Evolutionary conservation across 1,140 invertebrate genomes (phyloP), one percentile per base, ranked within the genome.

Genomic region (Colletes latitarsis): DNA sequence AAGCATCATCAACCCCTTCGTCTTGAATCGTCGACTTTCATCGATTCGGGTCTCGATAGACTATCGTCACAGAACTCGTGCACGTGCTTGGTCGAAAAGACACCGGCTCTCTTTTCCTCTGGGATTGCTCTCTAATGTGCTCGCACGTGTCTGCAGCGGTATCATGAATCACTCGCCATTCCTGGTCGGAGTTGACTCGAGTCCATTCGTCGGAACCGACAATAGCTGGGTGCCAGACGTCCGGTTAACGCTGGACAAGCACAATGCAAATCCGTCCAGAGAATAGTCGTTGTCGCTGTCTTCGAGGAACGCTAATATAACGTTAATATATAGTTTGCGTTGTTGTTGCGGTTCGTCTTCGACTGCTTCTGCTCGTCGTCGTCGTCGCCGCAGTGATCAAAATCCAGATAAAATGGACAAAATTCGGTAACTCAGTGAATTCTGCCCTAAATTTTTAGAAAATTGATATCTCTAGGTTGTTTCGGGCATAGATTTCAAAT

Each of bases 221-320:
- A 85, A 86, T 86, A 74, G 76, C 72, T 73, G 68, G 62, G 72
- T 80, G 76, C 53, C 58, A 55, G 67, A 80, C 83, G 82, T 78
- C 79, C 74, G 70, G 79, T 84, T 84, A 84, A 84, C 73, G 62
- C 68, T 74, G 80, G 69, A 84, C 82, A 77, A 9, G 52, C 75
- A 84, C 82, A 82, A 86, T 71, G 66, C 70, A 49, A 49, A 10
- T 49, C 49, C 49, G 3, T 3, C 49, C 49, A 12, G 8, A 0
- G 49, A 49, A 12, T 78, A 75, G 80, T 63, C 62, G 69, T 58
- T 30, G 63, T 80, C 77, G 84, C 74, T 81, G 81, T 77, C 77
- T 86, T 84, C 77, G 82, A 77, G 62, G 81, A 87, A 83, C 72
- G 73, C 81, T 87, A 86, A 83, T 83, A 87, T 77, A 81, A 86